Evolutionary conservation across 2,797 vertebrate genomes (phyloP), one percentile per base, ranked within the genome.

Genomic region (Leuciscus waleckii): DNA sequence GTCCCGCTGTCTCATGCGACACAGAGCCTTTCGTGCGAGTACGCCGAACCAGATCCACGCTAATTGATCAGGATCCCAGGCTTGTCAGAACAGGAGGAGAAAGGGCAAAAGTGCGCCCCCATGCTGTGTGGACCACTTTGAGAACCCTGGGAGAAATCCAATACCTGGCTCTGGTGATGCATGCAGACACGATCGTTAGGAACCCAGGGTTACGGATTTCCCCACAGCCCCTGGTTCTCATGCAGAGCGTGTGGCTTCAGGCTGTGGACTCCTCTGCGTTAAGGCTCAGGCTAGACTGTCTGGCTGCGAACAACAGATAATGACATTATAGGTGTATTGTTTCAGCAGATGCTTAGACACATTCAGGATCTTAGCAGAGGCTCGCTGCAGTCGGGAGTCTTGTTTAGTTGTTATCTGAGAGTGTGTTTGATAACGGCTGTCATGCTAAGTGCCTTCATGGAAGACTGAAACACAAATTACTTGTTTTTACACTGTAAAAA

Each of bases 281-380:
- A 67, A 39, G 54, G 37, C 70, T 63, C 32, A 81, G 76, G 23
- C 54, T 77, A 87, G 86, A 88, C 88, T 83, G 82, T 87, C 80
- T 88, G 85, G 74, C 88, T 88, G 78, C 76, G 32, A 82, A 73
- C 80, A 78, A 68, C 74, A 63, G 70, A 85, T 89, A 88, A 88
- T 89, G 83, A 58, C 49, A 63, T 88, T 88, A 58, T 58, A 77
- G 71, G 81, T 80, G 39, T 51, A 87, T 85, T 68, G 83, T 80
- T 82, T 89, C 54, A 78, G 71, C 79, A 65, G 69, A 58, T 84
- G 74, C 41, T 63, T 61, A 13, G 79, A 65, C 84, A 82, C 65
- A 63, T 86, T 56, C 35, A 83, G 74, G 87, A 85, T 89, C 82
- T 88, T 89, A 86, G 79, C 56, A 63, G 58, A 73, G 46, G 69